A percentile compares a stretch with the other conserved stretches of the same genome.
Evolutionary conservation across 2,888 invertebrate genomes (phyloP).

Genomic region (Didymodactylos carnosus): DNA sequence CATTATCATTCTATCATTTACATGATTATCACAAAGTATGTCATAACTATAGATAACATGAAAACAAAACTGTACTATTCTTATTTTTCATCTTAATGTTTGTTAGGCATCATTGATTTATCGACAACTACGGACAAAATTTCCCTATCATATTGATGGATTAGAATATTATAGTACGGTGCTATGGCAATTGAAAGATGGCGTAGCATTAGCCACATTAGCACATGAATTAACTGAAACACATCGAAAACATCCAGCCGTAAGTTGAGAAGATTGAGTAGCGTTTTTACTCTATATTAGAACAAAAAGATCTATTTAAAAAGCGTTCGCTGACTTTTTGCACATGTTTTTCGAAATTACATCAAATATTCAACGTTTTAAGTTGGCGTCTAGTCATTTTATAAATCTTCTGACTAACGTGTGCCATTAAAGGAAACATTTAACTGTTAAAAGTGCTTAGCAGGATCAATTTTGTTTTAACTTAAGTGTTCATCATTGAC

Average conservation of each 20-base stretch:
- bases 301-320: too few relatives aligned
- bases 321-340: too few relatives aligned
- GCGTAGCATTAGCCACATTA: slow-evolving; percentile 47
- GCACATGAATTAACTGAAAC: slow-evolving; percentile 35
- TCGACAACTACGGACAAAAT: slow-evolving; percentile 54
- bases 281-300: slow-evolving; percentile 2
- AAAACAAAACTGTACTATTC: too few relatives aligned
- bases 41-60: too few relatives aligned
- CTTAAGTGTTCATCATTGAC: too few relatives aligned
- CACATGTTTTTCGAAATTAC: too few relatives aligned
- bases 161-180: slow-evolving; percentile 91
- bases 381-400: neutral
- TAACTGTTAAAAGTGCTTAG: too few relatives aligned
- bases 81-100: slow-evolving; percentile 4
- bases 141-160: slow-evolving; percentile 63
- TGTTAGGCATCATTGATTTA: slow-evolving; percentile 32
- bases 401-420: neutral
- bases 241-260: slow-evolving; percentile 33
- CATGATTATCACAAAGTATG: slow-evolving; percentile 69
- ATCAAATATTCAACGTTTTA: too few relatives aligned
- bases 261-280: too few relatives aligned
- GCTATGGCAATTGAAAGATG: slow-evolving; percentile 79
- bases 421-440: neutral
- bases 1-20: slow-evolving; percentile 70
- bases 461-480: too few relatives aligned